Evolutionary conservation across 2,888 invertebrate species (phyloP).

Genomic region (Lathronympha strigana): DNA sequence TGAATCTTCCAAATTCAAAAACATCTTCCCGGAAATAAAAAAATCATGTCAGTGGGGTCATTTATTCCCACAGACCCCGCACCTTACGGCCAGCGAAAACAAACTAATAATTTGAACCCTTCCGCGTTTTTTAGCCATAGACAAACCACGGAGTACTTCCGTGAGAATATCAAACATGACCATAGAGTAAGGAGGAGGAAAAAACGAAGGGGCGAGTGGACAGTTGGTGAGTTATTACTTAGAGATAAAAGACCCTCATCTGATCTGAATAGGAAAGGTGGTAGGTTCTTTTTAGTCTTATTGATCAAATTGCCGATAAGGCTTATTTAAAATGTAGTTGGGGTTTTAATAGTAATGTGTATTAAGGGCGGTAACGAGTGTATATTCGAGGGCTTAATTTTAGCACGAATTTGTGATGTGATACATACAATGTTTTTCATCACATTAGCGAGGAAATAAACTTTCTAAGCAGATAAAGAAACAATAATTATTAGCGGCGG

Average conservation of each 20-base stretch:
- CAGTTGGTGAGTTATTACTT: conserved; percentile 65
- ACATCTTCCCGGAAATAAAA: conserved; percentile 81
- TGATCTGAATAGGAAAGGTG: conserved; percentile 63
- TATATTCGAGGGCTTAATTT: no score
- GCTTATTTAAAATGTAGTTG: conserved; percentile 20
- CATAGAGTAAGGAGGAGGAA: conserved; percentile 71
- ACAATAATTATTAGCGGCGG: no score
- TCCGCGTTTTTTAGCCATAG: conserved; percentile 74
- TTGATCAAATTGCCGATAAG: conserved; percentile 44
- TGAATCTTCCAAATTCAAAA: conserved; percentile 43
- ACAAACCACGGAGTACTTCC: conserved; percentile 61
- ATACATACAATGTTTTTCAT: no score
- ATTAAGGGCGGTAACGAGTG: no score
- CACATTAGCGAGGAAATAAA: no score
- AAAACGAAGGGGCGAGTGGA: conserved; percentile 73
- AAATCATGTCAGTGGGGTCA: conserved; percentile 73
- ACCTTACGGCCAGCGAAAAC: conserved; percentile 74
- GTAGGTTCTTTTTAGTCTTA: conserved; percentile 44
- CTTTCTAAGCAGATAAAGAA: no score
- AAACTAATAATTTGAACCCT: conserved; percentile 81
- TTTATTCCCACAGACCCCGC: conserved; percentile 74
- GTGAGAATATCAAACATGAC: conserved; percentile 80
- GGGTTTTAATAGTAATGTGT: no score
- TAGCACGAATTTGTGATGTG: no score
- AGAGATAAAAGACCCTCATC: conserved; percentile 59